A percentile compares a stretch with the other conserved stretches of the same genome.
Conservation (phyloP, 2,888 invertebrate species). For the Sinopyrophorus schimmeli region DNA sequence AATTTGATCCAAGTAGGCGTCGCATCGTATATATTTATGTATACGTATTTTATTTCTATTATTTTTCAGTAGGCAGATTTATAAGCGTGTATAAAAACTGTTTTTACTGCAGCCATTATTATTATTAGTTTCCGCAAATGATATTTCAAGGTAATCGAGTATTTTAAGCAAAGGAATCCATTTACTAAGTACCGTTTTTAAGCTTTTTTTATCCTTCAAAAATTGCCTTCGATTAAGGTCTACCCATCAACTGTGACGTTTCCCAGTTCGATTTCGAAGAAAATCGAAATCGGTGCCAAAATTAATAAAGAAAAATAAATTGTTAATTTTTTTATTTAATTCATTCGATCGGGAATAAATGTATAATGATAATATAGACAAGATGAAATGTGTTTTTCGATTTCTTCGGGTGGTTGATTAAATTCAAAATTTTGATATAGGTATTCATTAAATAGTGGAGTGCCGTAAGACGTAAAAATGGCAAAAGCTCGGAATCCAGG, state of each 20-base stretch:
- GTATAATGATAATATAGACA: too few relatives aligned
- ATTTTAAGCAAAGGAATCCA: conserved; percentile 16
- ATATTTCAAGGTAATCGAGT: conserved; percentile 10
- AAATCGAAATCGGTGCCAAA: too few relatives aligned
- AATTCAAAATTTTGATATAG: too few relatives aligned
- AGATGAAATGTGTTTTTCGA: too few relatives aligned
- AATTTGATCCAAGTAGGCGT: conserved; percentile 1
- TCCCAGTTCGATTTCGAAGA: too few relatives aligned
- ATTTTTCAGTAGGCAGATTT: conserved; percentile 7
- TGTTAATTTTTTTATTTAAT: too few relatives aligned
- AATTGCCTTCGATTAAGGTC: conserved; percentile 7
- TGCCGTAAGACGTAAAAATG: too few relatives aligned
- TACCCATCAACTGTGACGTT: conserved; percentile 2
- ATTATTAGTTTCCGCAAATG: conserved; percentile 12
- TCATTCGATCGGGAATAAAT: too few relatives aligned
- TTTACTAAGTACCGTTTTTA: conserved; percentile 14
- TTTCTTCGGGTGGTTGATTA: too few relatives aligned
- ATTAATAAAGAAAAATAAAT: too few relatives aligned
- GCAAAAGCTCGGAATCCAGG: too few relatives aligned
- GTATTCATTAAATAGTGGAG: too few relatives aligned
- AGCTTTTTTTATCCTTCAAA: not conserved
- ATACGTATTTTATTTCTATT: conserved; percentile 2
- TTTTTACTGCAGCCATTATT: conserved; percentile 2
- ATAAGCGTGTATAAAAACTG: conserved; percentile 4
- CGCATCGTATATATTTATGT: not conserved